Evolutionary conservation across 2,797 vertebrate genomes (phyloP).

Genomic region (Tarsius wallacei): DNA sequence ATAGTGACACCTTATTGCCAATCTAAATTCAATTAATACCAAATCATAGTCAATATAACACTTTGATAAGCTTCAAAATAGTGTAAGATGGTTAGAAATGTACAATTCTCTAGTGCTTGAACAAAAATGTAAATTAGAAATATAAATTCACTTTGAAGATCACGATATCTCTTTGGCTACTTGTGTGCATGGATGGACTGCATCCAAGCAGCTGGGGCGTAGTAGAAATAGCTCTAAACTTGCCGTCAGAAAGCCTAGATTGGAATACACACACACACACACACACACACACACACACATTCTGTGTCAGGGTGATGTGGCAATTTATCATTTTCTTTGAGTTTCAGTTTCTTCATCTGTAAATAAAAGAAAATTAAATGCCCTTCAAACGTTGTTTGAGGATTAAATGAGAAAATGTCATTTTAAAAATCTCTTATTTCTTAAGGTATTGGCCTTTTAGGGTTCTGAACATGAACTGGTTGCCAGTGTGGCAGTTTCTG

Average conservation of each 20-base stretch:
- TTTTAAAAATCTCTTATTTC: too few relatives aligned
- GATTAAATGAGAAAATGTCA: constrained; percentile 57
- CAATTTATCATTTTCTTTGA: constrained; percentile 16
- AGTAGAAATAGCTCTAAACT: neutral
- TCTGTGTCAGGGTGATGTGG: neutral
- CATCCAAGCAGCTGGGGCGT: neutral
- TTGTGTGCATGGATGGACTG: neutral
- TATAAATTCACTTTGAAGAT: neutral
- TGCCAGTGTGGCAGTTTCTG: too few relatives aligned
- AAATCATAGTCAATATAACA: neutral
- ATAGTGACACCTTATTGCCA: neutral
- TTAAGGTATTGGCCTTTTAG: too few relatives aligned
- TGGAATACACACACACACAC: neutral
- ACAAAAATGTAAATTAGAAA: constrained; percentile 3
- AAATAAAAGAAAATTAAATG: constrained; percentile 23
- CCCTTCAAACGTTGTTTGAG: constrained; percentile 57
- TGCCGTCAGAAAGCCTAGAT: neutral
- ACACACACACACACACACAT: neutral
- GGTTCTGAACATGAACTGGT: too few relatives aligned
- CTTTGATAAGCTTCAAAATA: constrained; percentile 41
- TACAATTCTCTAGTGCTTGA: neutral
- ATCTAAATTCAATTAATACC: constrained; percentile 5
- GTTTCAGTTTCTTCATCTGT: constrained; percentile 58
- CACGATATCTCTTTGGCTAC: neutral
- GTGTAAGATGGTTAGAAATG: neutral